These are phyloP conservation scores for Manis pentadactyla DNA, from an alignment of 2,797 vertebrate species.

Conservation along the genomic window DNA sequence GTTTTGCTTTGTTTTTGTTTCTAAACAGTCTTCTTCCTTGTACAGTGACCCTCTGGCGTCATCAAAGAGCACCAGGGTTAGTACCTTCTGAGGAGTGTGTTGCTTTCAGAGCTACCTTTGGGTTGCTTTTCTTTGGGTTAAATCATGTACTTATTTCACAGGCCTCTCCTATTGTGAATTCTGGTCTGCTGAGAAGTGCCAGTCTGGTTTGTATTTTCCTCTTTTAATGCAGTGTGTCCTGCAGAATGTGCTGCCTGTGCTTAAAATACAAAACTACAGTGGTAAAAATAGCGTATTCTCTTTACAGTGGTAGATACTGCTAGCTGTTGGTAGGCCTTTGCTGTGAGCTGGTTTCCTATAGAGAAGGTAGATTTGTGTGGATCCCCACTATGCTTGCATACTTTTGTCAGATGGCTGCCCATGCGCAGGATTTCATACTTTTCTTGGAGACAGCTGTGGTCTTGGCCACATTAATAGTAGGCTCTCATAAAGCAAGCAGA, in stretches of 20 bases:
- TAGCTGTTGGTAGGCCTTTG: neutral
- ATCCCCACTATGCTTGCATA: neutral
- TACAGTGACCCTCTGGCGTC: slow-evolving; percentile 86
- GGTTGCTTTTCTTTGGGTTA: slow-evolving; percentile 40
- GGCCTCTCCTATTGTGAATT: slow-evolving; percentile 88
- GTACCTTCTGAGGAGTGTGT: slow-evolving; percentile 70
- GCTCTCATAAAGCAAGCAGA: slow-evolving; percentile 23
- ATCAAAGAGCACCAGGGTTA: slow-evolving; percentile 86
- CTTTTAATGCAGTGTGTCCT: neutral
- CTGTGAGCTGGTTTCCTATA: neutral
- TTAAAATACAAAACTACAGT: neutral
- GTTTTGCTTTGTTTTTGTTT: slow-evolving; percentile 70
- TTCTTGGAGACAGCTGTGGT: neutral
- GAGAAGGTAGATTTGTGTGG: neutral
- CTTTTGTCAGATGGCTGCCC: neutral
- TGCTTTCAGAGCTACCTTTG: neutral
- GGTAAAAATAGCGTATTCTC: neutral
- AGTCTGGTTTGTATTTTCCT: slow-evolving; percentile 92
- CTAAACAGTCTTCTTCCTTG: slow-evolving; percentile 85
- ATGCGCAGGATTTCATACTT: neutral
- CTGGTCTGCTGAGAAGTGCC: slow-evolving; percentile 92
- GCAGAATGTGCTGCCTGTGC: neutral
- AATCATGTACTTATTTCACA: slow-evolving; percentile 83
- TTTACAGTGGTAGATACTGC: neutral
- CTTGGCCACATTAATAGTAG: neutral